A percentile compares a stretch with the other conserved stretches of the same genome.
Conservation (phyloP, 2,888 invertebrate genomes). For the Amphipyra tragopoginis region DNA sequence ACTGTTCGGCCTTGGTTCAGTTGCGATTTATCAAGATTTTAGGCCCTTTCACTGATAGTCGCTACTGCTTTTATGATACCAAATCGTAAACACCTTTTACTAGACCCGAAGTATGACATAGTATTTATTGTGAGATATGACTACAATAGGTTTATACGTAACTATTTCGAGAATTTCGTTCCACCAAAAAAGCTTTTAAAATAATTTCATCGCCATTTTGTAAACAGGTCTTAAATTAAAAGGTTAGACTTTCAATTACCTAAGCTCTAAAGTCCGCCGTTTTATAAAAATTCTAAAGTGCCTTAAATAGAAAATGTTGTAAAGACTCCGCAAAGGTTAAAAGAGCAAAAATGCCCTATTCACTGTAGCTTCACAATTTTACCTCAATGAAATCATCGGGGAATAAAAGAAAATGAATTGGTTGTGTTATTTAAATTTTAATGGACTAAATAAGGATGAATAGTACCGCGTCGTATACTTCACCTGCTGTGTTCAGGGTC, state of each 20-base stretch:
- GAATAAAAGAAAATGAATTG: background rate
- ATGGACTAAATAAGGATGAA: no score
- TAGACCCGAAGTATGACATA: no score
- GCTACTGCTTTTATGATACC: no score
- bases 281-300: conserved; percentile 19
- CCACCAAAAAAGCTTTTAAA: conserved; percentile 12
- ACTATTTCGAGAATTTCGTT: no score
- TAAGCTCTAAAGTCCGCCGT: conserved; percentile 10
- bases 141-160: background rate
- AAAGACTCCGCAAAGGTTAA: conserved; percentile 1
- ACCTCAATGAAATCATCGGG: conserved; percentile 1
- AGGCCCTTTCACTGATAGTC: no score
- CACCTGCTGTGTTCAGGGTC: no score
- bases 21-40: no score
- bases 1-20: no score
- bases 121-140: background rate
- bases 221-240: conserved; percentile 14
- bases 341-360: conserved; percentile 16
- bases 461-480: no score
- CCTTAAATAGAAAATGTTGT: conserved; percentile 16
- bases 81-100: no score
- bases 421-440: no score
- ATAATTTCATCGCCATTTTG: background rate
- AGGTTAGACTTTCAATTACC: conserved; percentile 34
- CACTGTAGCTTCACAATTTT: conserved; percentile 15